These are phyloP conservation scores for Hypotaenidia okinawae DNA, from an alignment of 2,797 vertebrate species.

Conservation along the genomic window DNA sequence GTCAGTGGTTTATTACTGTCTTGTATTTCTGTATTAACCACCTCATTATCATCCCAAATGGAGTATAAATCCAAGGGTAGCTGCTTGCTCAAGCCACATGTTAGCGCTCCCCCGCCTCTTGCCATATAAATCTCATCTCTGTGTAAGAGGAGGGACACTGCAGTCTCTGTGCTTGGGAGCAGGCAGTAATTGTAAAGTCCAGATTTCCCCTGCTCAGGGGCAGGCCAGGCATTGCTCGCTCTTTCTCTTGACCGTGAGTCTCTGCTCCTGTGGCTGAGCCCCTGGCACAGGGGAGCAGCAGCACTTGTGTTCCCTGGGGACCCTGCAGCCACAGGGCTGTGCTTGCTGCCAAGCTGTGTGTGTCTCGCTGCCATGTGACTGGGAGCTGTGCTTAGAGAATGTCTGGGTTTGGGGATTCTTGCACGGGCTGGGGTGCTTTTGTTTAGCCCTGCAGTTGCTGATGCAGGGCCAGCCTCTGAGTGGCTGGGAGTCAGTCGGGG, in stretches of 20 bases:
- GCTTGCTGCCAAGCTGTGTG: rapidly evolving
- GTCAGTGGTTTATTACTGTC: constrained; percentile 71
- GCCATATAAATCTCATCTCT: constrained; percentile 24
- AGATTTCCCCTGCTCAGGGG: neutral
- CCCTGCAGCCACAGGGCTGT: rapidly evolving
- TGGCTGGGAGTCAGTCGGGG: rapidly evolving
- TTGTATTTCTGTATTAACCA: constrained; percentile 75
- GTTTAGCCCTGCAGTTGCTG: neutral
- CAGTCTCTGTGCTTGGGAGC: neutral
- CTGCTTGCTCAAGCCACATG: constrained; percentile 40
- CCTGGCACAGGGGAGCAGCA: rapidly evolving
- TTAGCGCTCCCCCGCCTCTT: neutral
- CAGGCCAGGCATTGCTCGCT: neutral
- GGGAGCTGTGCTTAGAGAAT: neutral
- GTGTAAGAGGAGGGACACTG: neutral
- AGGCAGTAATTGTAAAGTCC: neutral
- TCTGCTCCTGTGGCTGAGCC: neutral
- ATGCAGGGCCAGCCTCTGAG: neutral
- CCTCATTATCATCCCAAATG: constrained; percentile 76
- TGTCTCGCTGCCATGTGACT: rapidly evolving
- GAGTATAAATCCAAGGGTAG: constrained; percentile 69
- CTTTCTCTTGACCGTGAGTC: neutral
- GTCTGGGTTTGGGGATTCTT: neutral
- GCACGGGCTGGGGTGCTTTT: rapidly evolving
- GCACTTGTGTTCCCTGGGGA: rapidly evolving